Conservation (phyloP, 1,140 invertebrate genomes). For the Argopecten irradians region DNA sequence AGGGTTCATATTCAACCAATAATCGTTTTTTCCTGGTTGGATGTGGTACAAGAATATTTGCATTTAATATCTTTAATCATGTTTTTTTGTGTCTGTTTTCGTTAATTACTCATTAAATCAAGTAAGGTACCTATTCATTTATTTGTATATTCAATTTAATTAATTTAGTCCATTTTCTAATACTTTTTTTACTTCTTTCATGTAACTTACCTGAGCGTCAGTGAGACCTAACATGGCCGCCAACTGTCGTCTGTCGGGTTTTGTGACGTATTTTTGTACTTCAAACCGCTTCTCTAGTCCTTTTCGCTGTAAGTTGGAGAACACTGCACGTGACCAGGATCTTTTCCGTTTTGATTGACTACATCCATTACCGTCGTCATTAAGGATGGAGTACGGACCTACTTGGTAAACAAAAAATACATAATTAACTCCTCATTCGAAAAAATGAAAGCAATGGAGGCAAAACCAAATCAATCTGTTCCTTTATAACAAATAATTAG, state of each 20-base stretch:
- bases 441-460: no score
- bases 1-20: no score
- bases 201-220: constrained; percentile 83
- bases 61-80: not conserved
- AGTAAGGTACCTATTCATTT: not conserved
- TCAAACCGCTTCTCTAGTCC: constrained; percentile 96
- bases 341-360: constrained; percentile 85
- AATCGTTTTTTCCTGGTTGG: no score
- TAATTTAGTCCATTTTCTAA: not conserved
- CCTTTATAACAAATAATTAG: no score
- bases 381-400: constrained; percentile 73
- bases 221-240: constrained; percentile 96
- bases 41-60: not conserved
- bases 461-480: no score
- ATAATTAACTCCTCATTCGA: not conserved
- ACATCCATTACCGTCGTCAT: constrained; percentile 61
- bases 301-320: constrained; percentile 94
- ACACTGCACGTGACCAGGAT: constrained; percentile 94
- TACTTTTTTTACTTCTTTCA: no score
- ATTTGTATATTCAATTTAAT: not conserved
- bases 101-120: not conserved
- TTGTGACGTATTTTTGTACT: constrained; percentile 98
- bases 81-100: not conserved
- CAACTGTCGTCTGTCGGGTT: constrained; percentile 96
- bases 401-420: constrained; percentile 39